Evolutionary conservation across 2,888 invertebrate species (phyloP).

Genomic region (Meiosimyza platycephala): DNA sequence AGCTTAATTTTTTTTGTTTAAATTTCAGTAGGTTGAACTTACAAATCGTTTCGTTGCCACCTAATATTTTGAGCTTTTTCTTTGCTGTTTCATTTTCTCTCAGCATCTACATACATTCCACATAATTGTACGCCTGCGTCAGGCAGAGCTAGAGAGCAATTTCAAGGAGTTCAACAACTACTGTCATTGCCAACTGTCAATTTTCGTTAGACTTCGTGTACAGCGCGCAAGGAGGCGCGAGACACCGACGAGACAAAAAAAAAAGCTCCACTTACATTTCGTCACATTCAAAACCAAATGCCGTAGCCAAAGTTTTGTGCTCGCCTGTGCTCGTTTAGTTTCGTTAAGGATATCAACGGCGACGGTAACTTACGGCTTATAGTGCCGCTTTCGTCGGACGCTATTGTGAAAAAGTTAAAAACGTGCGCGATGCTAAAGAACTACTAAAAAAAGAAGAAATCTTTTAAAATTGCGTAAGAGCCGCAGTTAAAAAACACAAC

Average conservation of each 20-base stretch:
- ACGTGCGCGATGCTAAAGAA: constrained; percentile 20
- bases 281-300: constrained; percentile 39
- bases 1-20: background rate
- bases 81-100: background rate
- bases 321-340: constrained; percentile 51
- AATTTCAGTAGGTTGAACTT: background rate
- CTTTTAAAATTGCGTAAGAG: constrained; percentile 27
- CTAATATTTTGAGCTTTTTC: too few species aligned
- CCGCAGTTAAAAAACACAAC: background rate
- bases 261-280: constrained; percentile 31
- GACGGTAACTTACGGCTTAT: constrained; percentile 41
- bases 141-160: background rate
- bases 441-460: background rate
- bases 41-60: too few species aligned
- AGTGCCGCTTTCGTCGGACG: background rate
- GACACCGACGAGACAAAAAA: background rate
- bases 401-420: constrained; percentile 1
- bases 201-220: constrained; percentile 37
- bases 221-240: background rate
- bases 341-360: constrained; percentile 52
- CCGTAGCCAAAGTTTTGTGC: constrained; percentile 48
- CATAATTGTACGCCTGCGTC: constrained; percentile 2
- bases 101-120: constrained; percentile 16
- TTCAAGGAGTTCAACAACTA: background rate
- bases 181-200: constrained; percentile 35